Evolutionary conservation across 2,113 vertebrate genomes (phyloP).

Genomic region (Corythoichthys haematopterus): DNA sequence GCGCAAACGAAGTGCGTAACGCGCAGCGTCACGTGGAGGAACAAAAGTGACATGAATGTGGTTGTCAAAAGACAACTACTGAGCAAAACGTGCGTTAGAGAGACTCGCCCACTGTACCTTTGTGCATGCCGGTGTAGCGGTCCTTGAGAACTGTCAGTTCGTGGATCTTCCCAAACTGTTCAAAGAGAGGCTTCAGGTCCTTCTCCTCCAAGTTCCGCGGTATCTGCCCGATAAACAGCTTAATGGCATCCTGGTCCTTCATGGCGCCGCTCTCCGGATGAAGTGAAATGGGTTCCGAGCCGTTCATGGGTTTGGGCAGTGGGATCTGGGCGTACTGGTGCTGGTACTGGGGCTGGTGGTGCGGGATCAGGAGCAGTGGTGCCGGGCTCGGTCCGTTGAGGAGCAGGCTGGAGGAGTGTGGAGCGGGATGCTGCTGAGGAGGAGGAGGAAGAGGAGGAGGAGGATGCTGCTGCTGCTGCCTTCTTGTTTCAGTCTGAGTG

Average conservation of each 20-base stretch:
- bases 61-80: background rate
- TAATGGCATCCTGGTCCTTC: slow-evolving; percentile 98
- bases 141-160: slow-evolving; percentile 97
- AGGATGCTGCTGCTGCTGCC: slow-evolving; percentile 74
- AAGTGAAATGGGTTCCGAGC: slow-evolving; percentile 85
- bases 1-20: slow-evolving; percentile 2
- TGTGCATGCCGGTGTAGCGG: slow-evolving; percentile 98
- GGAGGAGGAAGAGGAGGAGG: slow-evolving; percentile 57
- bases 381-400: slow-evolving; percentile 73
- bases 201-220: slow-evolving; percentile 95
- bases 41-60: background rate
- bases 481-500: slow-evolving; percentile 87
- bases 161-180: slow-evolving; percentile 98
- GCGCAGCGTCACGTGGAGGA: too few species aligned
- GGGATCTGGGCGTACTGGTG: slow-evolving; percentile 80
- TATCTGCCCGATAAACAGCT: slow-evolving; percentile 98
- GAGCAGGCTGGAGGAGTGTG: slow-evolving; percentile 73
- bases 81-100: background rate
- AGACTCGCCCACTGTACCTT: slow-evolving; percentile 77
- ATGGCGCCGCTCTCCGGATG: slow-evolving; percentile 86
- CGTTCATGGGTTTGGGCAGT: slow-evolving; percentile 90
- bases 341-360: slow-evolving; percentile 79
- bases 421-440: slow-evolving; percentile 66
- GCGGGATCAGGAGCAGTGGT: slow-evolving; percentile 70
- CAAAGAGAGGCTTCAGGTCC: slow-evolving; percentile 94